Evolutionary conservation across 2,113 vertebrate genomes (phyloP).

Genomic region (Diadophis punctatus): DNA sequence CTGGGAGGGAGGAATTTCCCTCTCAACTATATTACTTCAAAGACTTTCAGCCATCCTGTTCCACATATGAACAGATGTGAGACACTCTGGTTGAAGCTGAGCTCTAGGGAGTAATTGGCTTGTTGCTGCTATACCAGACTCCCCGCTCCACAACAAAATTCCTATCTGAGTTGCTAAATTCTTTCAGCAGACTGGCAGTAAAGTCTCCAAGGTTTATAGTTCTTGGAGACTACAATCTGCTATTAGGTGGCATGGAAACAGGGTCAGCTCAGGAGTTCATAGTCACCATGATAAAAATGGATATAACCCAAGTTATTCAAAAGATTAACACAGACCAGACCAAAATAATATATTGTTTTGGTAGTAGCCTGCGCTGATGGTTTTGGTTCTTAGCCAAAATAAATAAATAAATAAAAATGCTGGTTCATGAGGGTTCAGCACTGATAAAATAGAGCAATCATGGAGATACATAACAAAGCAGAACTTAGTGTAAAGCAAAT

Average conservation of each 20-base stretch:
- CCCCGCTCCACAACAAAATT: background rate
- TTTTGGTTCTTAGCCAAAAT: background rate
- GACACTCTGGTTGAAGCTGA: background rate
- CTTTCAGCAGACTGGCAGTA: background rate
- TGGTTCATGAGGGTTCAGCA: background rate
- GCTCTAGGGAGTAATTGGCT: background rate
- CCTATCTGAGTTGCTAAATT: background rate
- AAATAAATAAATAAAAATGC: background rate
- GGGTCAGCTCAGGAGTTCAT: background rate
- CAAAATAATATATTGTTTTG: background rate
- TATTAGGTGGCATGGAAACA: background rate
- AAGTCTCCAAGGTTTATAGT: background rate
- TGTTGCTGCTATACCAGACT: background rate
- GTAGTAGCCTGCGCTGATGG: background rate
- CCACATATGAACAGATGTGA: background rate
- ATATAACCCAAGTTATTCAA: background rate
- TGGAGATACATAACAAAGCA: background rate
- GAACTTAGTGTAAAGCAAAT: background rate
- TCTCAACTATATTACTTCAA: background rate
- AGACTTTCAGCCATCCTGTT: background rate
- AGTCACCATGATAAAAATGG: background rate
- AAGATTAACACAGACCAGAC: background rate
- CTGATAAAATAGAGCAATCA: background rate
- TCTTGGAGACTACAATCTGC: background rate
- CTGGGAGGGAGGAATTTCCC: background rate